Evolutionary conservation across 1,140 invertebrate species (phyloP).

Genomic region (Trypoxylus dichotomus): DNA sequence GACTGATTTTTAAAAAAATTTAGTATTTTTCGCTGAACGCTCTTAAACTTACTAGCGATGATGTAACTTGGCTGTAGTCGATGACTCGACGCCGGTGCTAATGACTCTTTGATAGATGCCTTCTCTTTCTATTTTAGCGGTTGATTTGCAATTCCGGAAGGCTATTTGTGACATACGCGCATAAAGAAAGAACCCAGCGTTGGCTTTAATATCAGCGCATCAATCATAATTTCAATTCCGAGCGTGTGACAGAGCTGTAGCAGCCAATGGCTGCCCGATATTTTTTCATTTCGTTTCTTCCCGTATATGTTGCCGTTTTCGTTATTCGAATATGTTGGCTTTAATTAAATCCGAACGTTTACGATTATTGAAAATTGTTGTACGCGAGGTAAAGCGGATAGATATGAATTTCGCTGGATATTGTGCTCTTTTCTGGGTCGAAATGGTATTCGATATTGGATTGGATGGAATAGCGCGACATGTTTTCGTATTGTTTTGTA

Average conservation of each 20-base stretch:
- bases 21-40: too few species aligned
- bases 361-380: conserved; percentile 66
- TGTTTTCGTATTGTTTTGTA: too few species aligned
- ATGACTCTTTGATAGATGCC: too few species aligned
- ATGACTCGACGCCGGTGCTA: too few species aligned
- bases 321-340: neutral
- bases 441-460: too few species aligned
- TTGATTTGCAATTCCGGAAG: neutral
- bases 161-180: neutral
- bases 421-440: too few species aligned
- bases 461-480: too few species aligned
- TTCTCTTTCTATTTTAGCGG: too few species aligned
- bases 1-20: too few species aligned
- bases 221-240: neutral
- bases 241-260: neutral
- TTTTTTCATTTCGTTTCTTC: neutral
- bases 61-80: too few species aligned
- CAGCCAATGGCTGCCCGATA: neutral
- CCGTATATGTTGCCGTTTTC: neutral
- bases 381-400: conserved; percentile 83
- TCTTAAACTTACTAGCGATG: too few species aligned
- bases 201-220: conserved; percentile 11
- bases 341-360: neutral
- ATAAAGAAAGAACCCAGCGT: neutral
- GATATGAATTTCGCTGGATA: conserved; percentile 57